Conservation (phyloP, 2,888 invertebrate species). For the Tetragnatha montana region DNA sequence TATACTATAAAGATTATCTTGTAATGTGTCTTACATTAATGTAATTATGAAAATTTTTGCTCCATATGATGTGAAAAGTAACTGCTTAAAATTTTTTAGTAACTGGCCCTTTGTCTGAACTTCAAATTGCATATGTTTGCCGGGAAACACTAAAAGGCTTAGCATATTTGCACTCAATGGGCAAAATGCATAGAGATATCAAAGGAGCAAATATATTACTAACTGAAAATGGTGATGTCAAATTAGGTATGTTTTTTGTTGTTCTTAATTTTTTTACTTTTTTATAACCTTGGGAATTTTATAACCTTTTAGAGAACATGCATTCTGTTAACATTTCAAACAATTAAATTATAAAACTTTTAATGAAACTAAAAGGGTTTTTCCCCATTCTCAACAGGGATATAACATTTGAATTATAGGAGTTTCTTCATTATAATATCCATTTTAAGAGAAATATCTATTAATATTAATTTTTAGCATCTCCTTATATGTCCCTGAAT, state of each 20-base stretch:
- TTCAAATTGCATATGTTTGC: slow-evolving; percentile 98
- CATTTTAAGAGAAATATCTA: too few species aligned
- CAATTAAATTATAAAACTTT: too few species aligned
- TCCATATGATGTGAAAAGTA: neutral
- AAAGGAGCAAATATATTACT: slow-evolving; percentile 97
- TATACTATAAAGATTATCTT: too few species aligned
- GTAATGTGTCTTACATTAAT: neutral
- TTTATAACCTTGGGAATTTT: too few species aligned
- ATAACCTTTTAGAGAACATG: too few species aligned
- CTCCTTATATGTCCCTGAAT: too few species aligned
- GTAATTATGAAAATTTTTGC: neutral
- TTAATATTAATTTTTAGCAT: too few species aligned
- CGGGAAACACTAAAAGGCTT: slow-evolving; percentile 96
- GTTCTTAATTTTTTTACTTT: slow-evolving; percentile 1
- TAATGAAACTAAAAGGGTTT: too few species aligned
- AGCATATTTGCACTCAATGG: slow-evolving; percentile 95
- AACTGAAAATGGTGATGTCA: slow-evolving; percentile 97
- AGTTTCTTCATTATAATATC: too few species aligned
- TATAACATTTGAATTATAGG: too few species aligned
- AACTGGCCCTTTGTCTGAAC: slow-evolving; percentile 82
- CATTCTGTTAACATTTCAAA: too few species aligned
- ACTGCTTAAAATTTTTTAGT: slow-evolving; percentile 30
- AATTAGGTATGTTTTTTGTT: slow-evolving; percentile 80
- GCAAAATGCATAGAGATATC: slow-evolving; percentile 95
- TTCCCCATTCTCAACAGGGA: too few species aligned